These are phyloP conservation scores for Salpingus planirostris DNA, from an alignment of 2,888 invertebrate genomes.

Conservation along the genomic window DNA sequence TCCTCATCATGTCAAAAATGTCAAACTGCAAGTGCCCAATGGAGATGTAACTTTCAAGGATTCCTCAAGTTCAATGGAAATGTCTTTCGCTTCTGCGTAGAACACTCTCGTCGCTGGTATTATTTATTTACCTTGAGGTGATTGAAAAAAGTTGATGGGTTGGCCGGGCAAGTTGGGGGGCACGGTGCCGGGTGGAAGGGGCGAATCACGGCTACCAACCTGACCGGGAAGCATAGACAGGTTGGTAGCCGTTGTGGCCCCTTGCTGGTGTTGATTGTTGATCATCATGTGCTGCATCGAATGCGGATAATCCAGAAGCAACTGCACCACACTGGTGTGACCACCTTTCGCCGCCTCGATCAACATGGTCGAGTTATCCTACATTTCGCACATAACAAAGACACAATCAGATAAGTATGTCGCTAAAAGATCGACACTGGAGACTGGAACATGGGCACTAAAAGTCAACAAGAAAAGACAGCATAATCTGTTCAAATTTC, in stretches of 20 bases:
- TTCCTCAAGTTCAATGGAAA: too few species aligned
- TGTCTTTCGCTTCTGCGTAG: too few species aligned
- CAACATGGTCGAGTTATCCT: conserved; percentile 96
- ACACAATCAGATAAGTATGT: too few species aligned
- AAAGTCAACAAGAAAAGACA: too few species aligned
- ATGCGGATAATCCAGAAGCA: conserved; percentile 90
- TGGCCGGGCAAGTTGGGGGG: conserved; percentile 34
- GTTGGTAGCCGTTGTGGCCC: conserved; percentile 34
- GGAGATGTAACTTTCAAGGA: too few species aligned
- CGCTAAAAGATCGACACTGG: too few species aligned
- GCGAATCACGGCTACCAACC: conserved; percentile 34
- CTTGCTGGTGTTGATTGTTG: conserved; percentile 41
- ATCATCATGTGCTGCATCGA: conserved; percentile 74
- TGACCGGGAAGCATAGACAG: conserved; percentile 37
- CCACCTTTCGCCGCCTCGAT: conserved; percentile 98
- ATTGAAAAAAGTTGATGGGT: conserved; percentile 39
- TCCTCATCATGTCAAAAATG: too few species aligned
- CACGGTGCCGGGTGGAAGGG: conserved; percentile 30
- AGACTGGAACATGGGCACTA: too few species aligned
- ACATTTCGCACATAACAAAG: conserved; percentile 2
- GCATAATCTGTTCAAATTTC: too few species aligned
- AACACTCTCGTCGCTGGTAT: too few species aligned
- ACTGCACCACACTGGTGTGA: conserved; percentile 89
- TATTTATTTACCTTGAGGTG: conserved; percentile 30
- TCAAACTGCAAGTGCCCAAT: too few species aligned